A percentile compares a stretch with the other conserved stretches of the same genome.
Conservation (phyloP, 2,113 vertebrate species). For the Channa argus region DNA sequence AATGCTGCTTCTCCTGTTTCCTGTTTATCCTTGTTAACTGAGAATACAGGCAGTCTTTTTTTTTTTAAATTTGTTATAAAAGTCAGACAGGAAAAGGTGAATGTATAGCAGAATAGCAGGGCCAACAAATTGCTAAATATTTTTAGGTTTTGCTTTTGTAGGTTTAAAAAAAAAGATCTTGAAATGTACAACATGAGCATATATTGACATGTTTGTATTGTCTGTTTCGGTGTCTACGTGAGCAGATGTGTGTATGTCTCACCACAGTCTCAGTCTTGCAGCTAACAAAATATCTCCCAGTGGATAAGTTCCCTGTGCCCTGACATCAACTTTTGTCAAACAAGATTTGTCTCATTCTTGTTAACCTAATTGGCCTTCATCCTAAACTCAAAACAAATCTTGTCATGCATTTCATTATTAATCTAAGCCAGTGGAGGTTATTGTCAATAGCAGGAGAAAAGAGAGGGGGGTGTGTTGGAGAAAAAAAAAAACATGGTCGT, state of each 20-base stretch:
- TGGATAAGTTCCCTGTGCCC: slow-evolving; percentile 66
- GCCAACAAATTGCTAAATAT: slow-evolving; percentile 4
- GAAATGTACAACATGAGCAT: not conserved
- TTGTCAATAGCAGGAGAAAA: slow-evolving; percentile 67
- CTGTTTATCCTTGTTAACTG: not conserved
- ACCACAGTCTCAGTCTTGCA: slow-evolving; percentile 17
- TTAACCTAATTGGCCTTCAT: slow-evolving; percentile 80
- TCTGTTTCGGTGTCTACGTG: not conserved
- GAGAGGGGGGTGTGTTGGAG: slow-evolving; percentile 47
- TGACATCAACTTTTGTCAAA: slow-evolving; percentile 76
- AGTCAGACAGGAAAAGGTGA: not conserved
- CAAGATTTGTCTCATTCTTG: slow-evolving; percentile 77
- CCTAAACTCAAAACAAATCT: slow-evolving; percentile 73
- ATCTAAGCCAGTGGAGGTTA: slow-evolving; percentile 68
- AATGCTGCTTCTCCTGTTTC: not conserved
- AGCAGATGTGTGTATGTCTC: slow-evolving; percentile 10
- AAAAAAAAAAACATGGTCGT: slow-evolving; percentile 22
- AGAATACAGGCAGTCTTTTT: not conserved
- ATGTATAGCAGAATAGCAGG: not conserved
- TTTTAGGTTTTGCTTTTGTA: not conserved
- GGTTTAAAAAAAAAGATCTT: not conserved
- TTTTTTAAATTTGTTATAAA: not conserved
- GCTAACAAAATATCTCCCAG: slow-evolving; percentile 59
- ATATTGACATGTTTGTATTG: slow-evolving; percentile 6
- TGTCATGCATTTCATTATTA: slow-evolving; percentile 75